Conservation (phyloP, 2,888 invertebrate genomes). For the Agrenia bidenticulata region DNA sequence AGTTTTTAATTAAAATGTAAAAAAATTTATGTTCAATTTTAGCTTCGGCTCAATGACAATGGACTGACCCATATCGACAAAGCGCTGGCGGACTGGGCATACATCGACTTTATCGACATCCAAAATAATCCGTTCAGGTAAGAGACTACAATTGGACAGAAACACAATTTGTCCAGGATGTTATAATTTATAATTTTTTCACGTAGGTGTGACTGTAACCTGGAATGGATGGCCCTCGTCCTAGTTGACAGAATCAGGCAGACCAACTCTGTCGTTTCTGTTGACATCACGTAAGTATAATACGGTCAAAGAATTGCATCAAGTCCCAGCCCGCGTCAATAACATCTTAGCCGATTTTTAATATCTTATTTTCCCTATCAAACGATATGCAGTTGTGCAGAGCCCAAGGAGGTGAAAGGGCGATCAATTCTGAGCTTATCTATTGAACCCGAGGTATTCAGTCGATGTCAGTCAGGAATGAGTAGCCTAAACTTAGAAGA, state of each 20-base stretch:
- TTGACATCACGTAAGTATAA: constrained; percentile 18
- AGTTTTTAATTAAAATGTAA: too few species aligned
- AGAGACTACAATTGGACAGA: too few species aligned
- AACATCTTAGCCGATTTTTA: too few species aligned
- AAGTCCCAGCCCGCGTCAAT: too few species aligned
- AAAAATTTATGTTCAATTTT: too few species aligned
- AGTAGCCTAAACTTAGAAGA: constrained; percentile 29
- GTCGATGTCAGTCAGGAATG: constrained; percentile 34
- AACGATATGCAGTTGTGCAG: constrained; percentile 46
- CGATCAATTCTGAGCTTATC: constrained; percentile 27
- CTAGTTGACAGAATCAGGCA: constrained; percentile 39
- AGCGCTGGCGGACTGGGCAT: constrained; percentile 68
- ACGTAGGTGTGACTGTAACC: constrained; percentile 46
- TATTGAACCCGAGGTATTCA: constrained; percentile 35
- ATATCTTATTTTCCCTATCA: too few species aligned
- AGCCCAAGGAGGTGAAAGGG: constrained; percentile 42
- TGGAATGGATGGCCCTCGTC: constrained; percentile 45
- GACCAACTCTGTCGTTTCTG: constrained; percentile 7
- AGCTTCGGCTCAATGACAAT: constrained; percentile 74
- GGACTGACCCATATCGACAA: constrained; percentile 68
- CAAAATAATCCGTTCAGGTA: constrained; percentile 66
- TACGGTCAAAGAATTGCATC: too few species aligned
- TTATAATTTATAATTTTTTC: constrained; percentile 9
- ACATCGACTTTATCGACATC: constrained; percentile 67
- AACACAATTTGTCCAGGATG: neutral